phyloP scores from a whole-genome alignment of 2,797 vertebrate genomes.

The Myoxocephalus aenaeus region DNA sequence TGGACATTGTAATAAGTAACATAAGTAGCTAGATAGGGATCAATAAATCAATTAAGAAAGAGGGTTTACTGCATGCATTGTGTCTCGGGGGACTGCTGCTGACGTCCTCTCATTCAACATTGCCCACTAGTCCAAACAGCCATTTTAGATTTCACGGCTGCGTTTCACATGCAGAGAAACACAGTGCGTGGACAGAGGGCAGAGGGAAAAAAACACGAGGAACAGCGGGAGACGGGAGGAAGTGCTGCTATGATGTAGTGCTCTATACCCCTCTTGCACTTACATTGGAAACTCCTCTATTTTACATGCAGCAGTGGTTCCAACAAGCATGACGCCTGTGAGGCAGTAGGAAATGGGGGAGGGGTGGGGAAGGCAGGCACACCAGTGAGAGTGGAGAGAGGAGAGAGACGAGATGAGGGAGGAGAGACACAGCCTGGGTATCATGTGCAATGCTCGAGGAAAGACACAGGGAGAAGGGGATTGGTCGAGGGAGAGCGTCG shows the following conservation, averaged over 20 bases:
- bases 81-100: constrained; percentile 51
- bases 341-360: constrained; percentile 78
- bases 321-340: constrained; percentile 67
- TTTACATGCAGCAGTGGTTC: constrained; percentile 59
- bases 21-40: background rate
- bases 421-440: constrained; percentile 68
- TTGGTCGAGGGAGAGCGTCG: constrained; percentile 73
- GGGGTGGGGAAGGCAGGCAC: constrained; percentile 67
- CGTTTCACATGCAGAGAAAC: constrained; percentile 34
- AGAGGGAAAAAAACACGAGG: background rate
- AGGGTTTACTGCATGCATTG: constrained; percentile 45
- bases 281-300: constrained; percentile 72
- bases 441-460: constrained; percentile 75
- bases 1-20: constrained; percentile 11
- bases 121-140: constrained; percentile 70
- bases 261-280: constrained; percentile 44
- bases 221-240: constrained; percentile 14
- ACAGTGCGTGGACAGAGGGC: constrained; percentile 20
- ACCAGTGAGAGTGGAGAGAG: constrained; percentile 51
- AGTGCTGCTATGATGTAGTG: constrained; percentile 22
- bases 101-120: constrained; percentile 52
- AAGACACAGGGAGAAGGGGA: constrained; percentile 59
- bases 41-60: constrained; percentile 27
- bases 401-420: constrained; percentile 57
- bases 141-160: constrained; percentile 78